A percentile compares a stretch with the other conserved stretches of the same genome.
Evolutionary conservation across 2,113 vertebrate genomes (phyloP).

Genomic region (Drymodes brunneopygia): DNA sequence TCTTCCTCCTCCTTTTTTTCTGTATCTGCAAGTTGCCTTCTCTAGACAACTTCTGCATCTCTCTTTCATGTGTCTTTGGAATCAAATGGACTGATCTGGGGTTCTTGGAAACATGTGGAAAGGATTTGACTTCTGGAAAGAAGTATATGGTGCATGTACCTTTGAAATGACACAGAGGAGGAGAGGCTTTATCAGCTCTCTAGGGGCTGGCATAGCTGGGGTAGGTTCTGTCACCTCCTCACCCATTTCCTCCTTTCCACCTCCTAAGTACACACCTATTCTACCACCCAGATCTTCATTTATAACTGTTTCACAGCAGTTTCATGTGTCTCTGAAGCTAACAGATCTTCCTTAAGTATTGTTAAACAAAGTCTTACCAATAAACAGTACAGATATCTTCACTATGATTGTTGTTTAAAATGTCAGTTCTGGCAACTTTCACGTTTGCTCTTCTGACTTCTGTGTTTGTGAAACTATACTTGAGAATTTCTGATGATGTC

Average conservation of each 20-base stretch:
- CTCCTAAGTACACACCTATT: not conserved
- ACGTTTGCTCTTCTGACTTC: not conserved
- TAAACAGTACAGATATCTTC: not conserved
- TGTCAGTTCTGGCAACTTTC: not conserved
- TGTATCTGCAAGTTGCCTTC: not conserved
- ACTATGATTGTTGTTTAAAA: not conserved
- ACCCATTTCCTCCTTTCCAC: not conserved
- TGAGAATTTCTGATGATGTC: not conserved
- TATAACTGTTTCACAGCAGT: not conserved
- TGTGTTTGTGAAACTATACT: not conserved
- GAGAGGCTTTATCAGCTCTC: not conserved
- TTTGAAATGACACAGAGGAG: not conserved
- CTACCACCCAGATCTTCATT: not conserved
- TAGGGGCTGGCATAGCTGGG: not conserved
- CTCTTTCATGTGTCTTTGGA: not conserved
- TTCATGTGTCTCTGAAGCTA: not conserved
- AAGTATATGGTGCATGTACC: accelerated
- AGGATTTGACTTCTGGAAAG: not conserved
- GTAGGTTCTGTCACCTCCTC: not conserved
- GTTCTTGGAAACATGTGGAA: not conserved
- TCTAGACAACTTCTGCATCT: not conserved
- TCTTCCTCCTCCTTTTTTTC: not conserved
- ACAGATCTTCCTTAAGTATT: not conserved
- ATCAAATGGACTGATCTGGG: too few relatives aligned
- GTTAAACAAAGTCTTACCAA: not conserved